phyloP scores from a whole-genome alignment of 2,797 vertebrate genomes.

The Argyrosomus regius region DNA sequence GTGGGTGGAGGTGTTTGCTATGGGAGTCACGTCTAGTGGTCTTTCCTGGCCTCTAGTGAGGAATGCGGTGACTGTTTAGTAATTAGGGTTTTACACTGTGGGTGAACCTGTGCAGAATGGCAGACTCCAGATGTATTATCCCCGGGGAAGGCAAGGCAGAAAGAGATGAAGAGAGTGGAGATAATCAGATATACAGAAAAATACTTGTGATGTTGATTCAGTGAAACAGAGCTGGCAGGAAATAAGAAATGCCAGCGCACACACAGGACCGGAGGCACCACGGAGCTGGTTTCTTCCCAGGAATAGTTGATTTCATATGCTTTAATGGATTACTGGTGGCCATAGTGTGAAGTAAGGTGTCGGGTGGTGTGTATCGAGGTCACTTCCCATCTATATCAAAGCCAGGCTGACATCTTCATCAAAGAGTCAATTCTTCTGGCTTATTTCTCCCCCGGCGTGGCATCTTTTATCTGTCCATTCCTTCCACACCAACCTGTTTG shows the following conservation, averaged over 20 bases:
- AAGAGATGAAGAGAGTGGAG: not conserved
- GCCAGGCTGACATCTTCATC: constrained; percentile 44
- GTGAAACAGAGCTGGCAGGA: constrained; percentile 6
- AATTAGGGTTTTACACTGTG: constrained; percentile 67
- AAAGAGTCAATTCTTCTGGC: constrained; percentile 26
- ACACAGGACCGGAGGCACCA: not conserved
- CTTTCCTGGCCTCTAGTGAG: constrained; percentile 57
- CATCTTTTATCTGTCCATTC: not conserved
- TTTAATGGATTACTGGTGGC: constrained; percentile 31
- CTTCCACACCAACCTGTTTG: not conserved
- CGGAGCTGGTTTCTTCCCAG: constrained; percentile 3
- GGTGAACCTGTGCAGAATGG: constrained; percentile 60
- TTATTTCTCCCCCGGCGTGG: not conserved
- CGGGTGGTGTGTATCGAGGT: constrained; percentile 28
- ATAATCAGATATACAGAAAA: constrained; percentile 16
- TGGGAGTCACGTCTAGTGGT: constrained; percentile 54
- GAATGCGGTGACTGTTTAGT: constrained; percentile 62
- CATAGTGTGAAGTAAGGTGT: constrained; percentile 6
- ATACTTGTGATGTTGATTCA: not conserved
- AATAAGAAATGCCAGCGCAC: constrained; percentile 5
- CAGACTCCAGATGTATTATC: constrained; percentile 43
- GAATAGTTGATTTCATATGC: constrained; percentile 30
- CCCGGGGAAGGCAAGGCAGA: not conserved
- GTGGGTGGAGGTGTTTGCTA: constrained; percentile 30
- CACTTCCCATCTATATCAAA: constrained; percentile 47